Conservation (phyloP, 35 echinoderm and acorn worm genomes). For the Apostichopus parvimensis region DNA sequence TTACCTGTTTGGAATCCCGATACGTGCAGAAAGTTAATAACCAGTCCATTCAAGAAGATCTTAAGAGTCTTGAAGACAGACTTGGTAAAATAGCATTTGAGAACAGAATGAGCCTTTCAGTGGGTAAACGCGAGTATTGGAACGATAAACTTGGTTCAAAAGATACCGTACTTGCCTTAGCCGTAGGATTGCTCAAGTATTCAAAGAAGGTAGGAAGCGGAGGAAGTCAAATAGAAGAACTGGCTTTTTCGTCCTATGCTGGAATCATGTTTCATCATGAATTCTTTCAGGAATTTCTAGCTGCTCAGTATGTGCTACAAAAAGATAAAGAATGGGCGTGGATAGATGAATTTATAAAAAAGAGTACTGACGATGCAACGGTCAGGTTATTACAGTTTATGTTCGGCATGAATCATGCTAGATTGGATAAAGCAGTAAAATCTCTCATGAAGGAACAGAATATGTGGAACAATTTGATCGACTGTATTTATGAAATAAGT, state of each 20-base stretch:
- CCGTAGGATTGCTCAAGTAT: background rate
- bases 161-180: background rate
- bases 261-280: conserved; percentile 29
- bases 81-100: conserved; percentile 2
- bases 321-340: background rate
- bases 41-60: background rate
- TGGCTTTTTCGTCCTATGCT: conserved; percentile 4
- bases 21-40: conserved; percentile 17
- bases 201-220: background rate
- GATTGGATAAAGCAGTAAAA: background rate
- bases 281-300: conserved; percentile 23
- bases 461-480: conserved; percentile 43
- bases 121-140: background rate
- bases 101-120: background rate
- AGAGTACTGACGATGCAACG: background rate
- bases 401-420: background rate
- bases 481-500: conserved; percentile 26
- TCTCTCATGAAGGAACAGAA: background rate
- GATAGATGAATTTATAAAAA: background rate
- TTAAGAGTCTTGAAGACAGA: background rate
- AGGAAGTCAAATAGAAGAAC: background rate
- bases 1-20: conserved; percentile 36
- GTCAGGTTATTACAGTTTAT: conserved; percentile 25
- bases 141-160: background rate
- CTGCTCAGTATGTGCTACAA: background rate